Percentiles rank a stretch among this genome's conserved stretches.
These are phyloP conservation scores for Drosophila falleni DNA, from an alignment of 2,888 invertebrate species.

Conservation along the genomic window DNA sequence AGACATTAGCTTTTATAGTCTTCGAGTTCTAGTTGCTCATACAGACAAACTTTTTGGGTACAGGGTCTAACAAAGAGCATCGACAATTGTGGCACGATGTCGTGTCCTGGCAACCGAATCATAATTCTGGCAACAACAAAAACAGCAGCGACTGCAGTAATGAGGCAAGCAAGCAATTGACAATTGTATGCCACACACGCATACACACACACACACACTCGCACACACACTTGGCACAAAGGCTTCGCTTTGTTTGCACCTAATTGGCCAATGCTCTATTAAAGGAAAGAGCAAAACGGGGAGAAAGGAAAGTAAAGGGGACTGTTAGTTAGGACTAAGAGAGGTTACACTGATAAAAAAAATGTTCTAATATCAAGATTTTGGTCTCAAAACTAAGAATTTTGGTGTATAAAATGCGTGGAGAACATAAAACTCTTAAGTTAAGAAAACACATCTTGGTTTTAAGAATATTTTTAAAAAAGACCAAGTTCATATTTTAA, in stretches of 20 bases:
- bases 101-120: slow-evolving; percentile 41
- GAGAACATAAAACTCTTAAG: no score
- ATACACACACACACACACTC: slow-evolving; percentile 19
- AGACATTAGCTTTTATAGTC: neutral
- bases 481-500: no score
- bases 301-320: no score
- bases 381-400: no score
- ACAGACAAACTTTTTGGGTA: neutral
- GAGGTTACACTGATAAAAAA: no score
- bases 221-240: slow-evolving; percentile 7
- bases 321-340: no score
- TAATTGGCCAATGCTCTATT: slow-evolving; percentile 47
- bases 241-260: slow-evolving; percentile 36
- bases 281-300: neutral
- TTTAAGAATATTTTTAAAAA: no score
- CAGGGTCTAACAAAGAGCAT: slow-evolving; percentile 13
- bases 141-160: slow-evolving; percentile 55
- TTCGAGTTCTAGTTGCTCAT: neutral
- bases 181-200: slow-evolving; percentile 41
- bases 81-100: slow-evolving; percentile 29
- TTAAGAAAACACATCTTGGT: no score
- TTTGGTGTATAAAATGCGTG: no score
- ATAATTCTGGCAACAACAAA: slow-evolving; percentile 38
- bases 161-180: slow-evolving; percentile 55
- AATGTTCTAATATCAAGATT: no score